phyloP scores from a whole-genome alignment of 64 coral and sea anemone genomes.

The Orbicella faveolata region DNA sequence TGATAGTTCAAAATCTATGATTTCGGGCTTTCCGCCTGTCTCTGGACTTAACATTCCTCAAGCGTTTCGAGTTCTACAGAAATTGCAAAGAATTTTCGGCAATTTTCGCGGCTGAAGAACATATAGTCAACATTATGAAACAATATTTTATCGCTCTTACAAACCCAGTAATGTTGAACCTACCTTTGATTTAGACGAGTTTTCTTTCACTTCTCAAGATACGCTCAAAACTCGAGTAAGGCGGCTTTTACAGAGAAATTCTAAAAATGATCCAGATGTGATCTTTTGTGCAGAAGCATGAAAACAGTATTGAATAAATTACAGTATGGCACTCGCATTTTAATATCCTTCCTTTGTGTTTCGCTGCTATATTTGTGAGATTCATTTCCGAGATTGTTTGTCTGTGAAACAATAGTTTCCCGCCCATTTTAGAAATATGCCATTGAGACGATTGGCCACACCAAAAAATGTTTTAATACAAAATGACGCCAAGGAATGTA shows the following conservation, averaged over 20 bases:
- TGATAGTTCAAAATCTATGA: not conserved
- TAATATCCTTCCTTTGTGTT: not conserved
- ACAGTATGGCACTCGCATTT: not conserved
- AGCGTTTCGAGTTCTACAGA: not conserved
- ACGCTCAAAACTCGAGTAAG: not conserved
- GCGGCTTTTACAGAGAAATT: not conserved
- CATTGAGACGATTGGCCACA: not conserved
- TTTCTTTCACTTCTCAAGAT: not conserved
- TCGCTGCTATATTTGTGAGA: not conserved
- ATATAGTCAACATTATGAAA: not conserved
- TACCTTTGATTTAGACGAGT: not conserved
- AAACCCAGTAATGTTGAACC: not conserved
- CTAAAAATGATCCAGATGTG: not conserved
- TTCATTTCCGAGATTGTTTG: not conserved
- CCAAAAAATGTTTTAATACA: not conserved
- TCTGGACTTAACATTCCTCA: too few relatives aligned
- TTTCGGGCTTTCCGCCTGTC: not conserved
- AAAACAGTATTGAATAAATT: slow-evolving; percentile 25
- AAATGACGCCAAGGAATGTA: not conserved
- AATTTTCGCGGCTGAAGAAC: not conserved
- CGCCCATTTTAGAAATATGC: not conserved
- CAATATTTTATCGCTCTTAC: not conserved
- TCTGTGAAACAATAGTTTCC: slow-evolving; percentile 7
- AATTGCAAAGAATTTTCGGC: not conserved
- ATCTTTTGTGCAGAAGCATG: not conserved